Conservation (phyloP, 2,113 vertebrate genomes). For the Sorex fumeus region DNA sequence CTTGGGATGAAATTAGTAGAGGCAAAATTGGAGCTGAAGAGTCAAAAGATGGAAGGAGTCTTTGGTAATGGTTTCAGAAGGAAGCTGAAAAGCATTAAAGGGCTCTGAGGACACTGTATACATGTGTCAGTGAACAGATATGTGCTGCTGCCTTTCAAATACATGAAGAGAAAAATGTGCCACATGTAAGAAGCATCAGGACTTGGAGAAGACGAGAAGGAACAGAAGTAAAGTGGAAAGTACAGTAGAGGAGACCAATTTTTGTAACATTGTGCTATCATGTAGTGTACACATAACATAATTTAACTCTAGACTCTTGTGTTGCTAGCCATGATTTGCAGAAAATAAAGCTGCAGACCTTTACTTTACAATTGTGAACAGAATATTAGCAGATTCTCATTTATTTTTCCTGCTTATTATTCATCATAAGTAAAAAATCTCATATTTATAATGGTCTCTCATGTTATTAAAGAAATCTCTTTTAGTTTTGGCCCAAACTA, state of each 20-base stretch:
- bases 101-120: slow-evolving; percentile 18
- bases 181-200: background rate
- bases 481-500: background rate
- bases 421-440: slow-evolving; percentile 8
- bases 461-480: background rate
- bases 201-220: slow-evolving; percentile 7
- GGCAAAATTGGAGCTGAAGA: slow-evolving; percentile 63
- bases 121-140: slow-evolving; percentile 40
- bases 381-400: background rate
- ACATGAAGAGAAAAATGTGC: slow-evolving; percentile 30
- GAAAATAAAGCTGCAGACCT: background rate
- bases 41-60: slow-evolving; percentile 63
- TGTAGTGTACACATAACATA: background rate
- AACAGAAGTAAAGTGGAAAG: slow-evolving; percentile 36
- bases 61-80: slow-evolving; percentile 76
- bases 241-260: background rate
- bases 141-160: slow-evolving; percentile 62
- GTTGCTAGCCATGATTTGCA: background rate
- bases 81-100: slow-evolving; percentile 62
- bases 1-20: slow-evolving; percentile 74
- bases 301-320: background rate
- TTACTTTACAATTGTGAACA: slow-evolving; percentile 8
- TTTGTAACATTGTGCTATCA: background rate
- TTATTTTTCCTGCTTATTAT: slow-evolving; percentile 1
- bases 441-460: background rate